Conservation (phyloP, 2,797 vertebrate genomes). For the Adrianichthys oophorus region DNA sequence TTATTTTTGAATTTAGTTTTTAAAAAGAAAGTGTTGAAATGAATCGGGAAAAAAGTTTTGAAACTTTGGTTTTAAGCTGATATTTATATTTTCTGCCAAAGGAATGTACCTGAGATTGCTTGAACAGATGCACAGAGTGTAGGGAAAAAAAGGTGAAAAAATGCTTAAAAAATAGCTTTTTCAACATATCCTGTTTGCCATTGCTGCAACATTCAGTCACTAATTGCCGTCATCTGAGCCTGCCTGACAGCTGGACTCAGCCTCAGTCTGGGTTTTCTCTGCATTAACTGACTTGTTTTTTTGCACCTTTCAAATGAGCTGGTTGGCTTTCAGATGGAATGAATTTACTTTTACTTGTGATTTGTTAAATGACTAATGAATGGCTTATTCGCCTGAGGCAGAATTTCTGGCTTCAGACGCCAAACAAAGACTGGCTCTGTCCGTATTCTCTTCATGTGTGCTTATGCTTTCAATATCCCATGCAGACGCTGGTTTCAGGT, state of each 20-base stretch:
- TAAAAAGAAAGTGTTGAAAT: too few relatives aligned
- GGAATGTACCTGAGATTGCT: too few relatives aligned
- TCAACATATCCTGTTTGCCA: slow-evolving; percentile 9
- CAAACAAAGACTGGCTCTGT: slow-evolving; percentile 1
- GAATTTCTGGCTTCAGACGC: too few relatives aligned
- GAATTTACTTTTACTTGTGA: neutral
- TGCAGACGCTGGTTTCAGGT: slow-evolving; percentile 31
- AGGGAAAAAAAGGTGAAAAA: too few relatives aligned
- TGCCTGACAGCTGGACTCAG: neutral
- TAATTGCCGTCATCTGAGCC: neutral
- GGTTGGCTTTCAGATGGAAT: neutral
- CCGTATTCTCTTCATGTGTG: neutral
- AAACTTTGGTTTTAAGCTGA: too few relatives aligned
- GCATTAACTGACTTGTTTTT: neutral
- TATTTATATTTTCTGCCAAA: too few relatives aligned
- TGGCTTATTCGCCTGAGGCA: neutral
- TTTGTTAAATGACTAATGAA: neutral
- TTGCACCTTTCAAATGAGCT: slow-evolving; percentile 13
- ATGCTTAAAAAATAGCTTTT: too few relatives aligned
- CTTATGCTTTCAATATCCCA: slow-evolving; percentile 4
- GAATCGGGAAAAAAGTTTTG: too few relatives aligned
- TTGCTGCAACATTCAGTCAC: slow-evolving; percentile 1
- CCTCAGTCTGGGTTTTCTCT: neutral
- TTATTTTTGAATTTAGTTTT: too few relatives aligned
- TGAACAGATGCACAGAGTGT: too few relatives aligned